Evolutionary conservation across 2,888 invertebrate genomes (phyloP).

Genomic region (Cacoxenus indagator): DNA sequence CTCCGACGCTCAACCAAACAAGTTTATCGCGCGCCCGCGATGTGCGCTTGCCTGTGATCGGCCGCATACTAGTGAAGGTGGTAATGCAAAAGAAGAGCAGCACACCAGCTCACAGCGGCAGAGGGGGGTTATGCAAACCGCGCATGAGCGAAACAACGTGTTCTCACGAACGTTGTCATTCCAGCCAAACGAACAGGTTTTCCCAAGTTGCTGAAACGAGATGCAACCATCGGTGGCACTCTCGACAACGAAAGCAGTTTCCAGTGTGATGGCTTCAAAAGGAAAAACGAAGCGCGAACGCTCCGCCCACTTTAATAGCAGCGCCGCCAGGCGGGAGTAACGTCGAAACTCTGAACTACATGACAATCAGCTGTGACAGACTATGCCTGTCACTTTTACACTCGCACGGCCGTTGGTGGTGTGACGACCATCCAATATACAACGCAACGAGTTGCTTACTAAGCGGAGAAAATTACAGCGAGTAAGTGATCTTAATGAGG

Average conservation of each 20-base stretch:
- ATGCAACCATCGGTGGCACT: neutral
- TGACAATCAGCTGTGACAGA: conserved; percentile 12
- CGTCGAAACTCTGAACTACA: conserved; percentile 7
- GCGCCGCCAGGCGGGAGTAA: conserved; percentile 35
- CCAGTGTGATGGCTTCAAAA: conserved; percentile 38
- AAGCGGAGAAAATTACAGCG: neutral
- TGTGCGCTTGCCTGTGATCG: conserved; percentile 69
- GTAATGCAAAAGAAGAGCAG: conserved; percentile 30
- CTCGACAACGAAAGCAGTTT: conserved; percentile 13
- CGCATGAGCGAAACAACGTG: conserved; percentile 50
- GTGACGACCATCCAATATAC: neutral
- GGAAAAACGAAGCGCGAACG: conserved; percentile 37
- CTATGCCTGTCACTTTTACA: conserved; percentile 35
- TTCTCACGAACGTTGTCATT: neutral
- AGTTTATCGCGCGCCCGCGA: conserved; percentile 64
- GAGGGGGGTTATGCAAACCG: conserved; percentile 41
- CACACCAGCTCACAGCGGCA: conserved; percentile 39
- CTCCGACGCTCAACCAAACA: conserved; percentile 35
- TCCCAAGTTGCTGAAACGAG: neutral
- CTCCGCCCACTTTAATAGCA: conserved; percentile 50
- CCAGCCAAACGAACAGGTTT: conserved; percentile 52
- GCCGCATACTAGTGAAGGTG: conserved; percentile 67
- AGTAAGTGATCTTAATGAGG: neutral
- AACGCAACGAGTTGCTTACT: neutral
- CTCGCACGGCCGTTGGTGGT: neutral